Base-by-base conservation (phyloP, 2,888 invertebrate genomes). In the Nipponacmea schrenckii region DNA sequence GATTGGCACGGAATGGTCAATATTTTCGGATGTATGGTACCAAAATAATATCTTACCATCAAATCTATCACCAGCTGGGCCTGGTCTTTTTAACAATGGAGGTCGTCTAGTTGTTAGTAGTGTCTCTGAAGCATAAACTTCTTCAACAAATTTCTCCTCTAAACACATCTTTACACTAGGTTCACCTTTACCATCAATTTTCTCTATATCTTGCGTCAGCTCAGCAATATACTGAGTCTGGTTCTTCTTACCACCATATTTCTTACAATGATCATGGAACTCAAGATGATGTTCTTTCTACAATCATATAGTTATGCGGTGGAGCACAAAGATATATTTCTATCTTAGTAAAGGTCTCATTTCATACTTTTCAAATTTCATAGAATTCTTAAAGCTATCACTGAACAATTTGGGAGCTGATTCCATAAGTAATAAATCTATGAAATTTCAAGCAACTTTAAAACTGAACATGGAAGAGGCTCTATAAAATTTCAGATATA, bases 231-330 rank as follows among this genome's bases (percentile, higher is more conserved):
- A 74, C 24, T 71, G 71, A 31, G 76, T 75, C 67, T 81, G 81
- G 0, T 81, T 80, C 72, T 79, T 82, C 67, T 81, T 82, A 62
- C 77, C 79, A 46, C 78, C 77, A 39, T 78, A 83, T 17, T 77
- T 75, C 65, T 75, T 77, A 44, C 80, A 70, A 69, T 79, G 80
- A 10, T 77, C 69, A 64, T 79, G 79, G 4, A 78, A 71, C 0
- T 67, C 65, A 8, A 73, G 71, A n/a, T 79, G 74, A 44, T 77
- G 72, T 26, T 73, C 74, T 78, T 77, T 78, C 82, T 83, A 77
- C 7, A 77, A 64, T 12, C 2, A 31, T 15, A 45, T 44, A 27
- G 15, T 20, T 45, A 64, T 14, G 44, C 15, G 17, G n/a, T n/a
- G 17, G 17, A 66, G 7, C 15, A 66, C 15, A 66, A 14, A 20